Conservation (phyloP, 2,113 vertebrate genomes). For the Microcebus ravelobensis region DNA sequence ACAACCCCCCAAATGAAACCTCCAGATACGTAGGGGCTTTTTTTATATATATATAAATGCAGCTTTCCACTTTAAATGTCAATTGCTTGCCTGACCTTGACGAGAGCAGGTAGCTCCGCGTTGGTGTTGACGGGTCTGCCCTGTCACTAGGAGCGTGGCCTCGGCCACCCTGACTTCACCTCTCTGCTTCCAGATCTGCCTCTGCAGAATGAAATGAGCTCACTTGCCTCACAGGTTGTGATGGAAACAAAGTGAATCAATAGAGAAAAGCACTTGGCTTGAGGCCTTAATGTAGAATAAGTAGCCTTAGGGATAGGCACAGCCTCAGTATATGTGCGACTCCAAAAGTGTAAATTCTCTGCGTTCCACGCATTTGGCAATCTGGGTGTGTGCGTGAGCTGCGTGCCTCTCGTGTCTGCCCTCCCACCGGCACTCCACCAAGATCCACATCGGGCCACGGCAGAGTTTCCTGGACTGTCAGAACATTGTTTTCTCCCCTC, state of each 20-base stretch:
- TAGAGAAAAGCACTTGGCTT: neutral
- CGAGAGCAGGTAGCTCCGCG: rapidly evolving
- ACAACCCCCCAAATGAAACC: neutral
- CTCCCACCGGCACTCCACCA: neutral
- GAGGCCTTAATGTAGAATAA: neutral
- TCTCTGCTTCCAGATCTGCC: neutral
- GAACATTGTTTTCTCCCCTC: neutral
- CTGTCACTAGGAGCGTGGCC: neutral
- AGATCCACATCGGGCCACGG: neutral
- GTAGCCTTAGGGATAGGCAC: rapidly evolving
- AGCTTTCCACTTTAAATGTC: rapidly evolving
- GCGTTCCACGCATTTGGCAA: no score
- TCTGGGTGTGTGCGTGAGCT: rapidly evolving
- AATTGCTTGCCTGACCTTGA: neutral
- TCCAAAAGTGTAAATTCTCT: neutral
- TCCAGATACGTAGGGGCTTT: rapidly evolving
- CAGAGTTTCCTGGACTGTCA: neutral
- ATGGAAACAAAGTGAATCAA: neutral
- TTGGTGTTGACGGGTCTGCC: neutral
- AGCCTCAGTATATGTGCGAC: rapidly evolving
- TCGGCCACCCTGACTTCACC: neutral
- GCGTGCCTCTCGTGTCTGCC: neutral
- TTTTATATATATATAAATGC: no score
- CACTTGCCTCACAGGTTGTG: neutral
- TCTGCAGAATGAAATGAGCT: neutral